Evolutionary conservation across 2,797 vertebrate genomes (phyloP), one percentile per base, ranked within the genome.

Genomic region (Melanotaenia boesemani): DNA sequence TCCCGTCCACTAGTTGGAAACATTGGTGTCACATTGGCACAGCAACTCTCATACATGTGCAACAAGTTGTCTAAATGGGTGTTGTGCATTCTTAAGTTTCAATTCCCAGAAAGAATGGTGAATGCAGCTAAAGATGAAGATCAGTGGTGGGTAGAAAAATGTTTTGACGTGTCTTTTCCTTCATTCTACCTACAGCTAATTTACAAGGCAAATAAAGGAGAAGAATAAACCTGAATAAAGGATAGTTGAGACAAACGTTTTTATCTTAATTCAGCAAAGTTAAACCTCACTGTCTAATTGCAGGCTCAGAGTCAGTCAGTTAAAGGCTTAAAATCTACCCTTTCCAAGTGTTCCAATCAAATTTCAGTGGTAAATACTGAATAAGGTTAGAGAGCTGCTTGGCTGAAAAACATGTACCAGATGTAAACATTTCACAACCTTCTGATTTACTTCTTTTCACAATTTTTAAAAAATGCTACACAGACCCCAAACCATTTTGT

Each of bases 31-130:
- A 61, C 60, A 72, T 10, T n/a, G 20, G 18, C 60, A 52, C 63
- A 72, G 50, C 37, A 70, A 52, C n/a, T 50, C 54, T n/a, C 36
- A 70, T 20, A 57, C 11, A 34, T 9, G 32, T 67, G 66, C 56
- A 62, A 32, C 63, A 81, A 34, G 58, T 48, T 76, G 67, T 55
- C 39, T 41, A 34, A 37, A 9, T 36, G 16, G 30, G 37, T 13
- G 60, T n/a, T 59, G 56, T 71, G 48, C 8, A 56, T 55, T 37
- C 62, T 52, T 60, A 50, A 67, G 82, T 86, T 86, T 88, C 66
- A 12, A 54, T 84, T 82, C 48, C 26, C 62, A 32, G 32, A 16
- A 79, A 62, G 30, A 58, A 63, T 57, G 44, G 50, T 36, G 5
- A 77, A 28, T 32, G 76, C 44, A 67, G 62, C 8, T 72, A 22